Evolutionary conservation across 2,797 vertebrate species (phyloP), one percentile per base, ranked within the genome.

Genomic region (Epinephelus malabaricus): DNA sequence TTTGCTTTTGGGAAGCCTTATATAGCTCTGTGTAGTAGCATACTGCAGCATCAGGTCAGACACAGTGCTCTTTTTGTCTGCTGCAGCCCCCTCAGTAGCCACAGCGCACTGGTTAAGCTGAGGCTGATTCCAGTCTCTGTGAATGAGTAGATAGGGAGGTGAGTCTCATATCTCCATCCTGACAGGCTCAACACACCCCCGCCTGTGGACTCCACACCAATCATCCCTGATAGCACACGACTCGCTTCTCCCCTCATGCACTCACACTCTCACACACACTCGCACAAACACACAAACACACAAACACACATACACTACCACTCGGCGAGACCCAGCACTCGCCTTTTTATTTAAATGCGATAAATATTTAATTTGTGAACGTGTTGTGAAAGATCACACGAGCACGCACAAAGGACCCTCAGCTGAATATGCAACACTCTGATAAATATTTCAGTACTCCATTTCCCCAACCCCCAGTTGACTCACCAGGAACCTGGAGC

Each of bases 301-400:
- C 78, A 72, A 19, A 68, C 64, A 64, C 54, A 67, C 79, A 72
- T 19, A 68, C 64, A 64, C 61, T 53, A 69, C 62, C 72, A 67
- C 78, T 82, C 43, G 30, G 68, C 46, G 30, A 88, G 92, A 89
- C 81, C 79, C 49, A 51, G 81, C 79, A 64, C 87, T 94, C 50
- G 79, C 81, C 92, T 91, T 95, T 95, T 95, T 95, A 96, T 96
- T 96, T 96, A 94, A 96, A 94, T 87, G 82, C 19, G 73, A 94
- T 96, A 95, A 95, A 96, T 96, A 95, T 95, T 96, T 96, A 91
- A 96, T 96, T 93, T 92, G 92, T 68, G 69, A 95, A 95, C 89
- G 92, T 94, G 95, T 95, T 95, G 92, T 90, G 73, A 93, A 92
- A 94, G 94, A 96, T 96, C 95, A 96, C 95, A 96, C 71, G 72